Base-by-base conservation (phyloP, 2,888 invertebrate genomes). In the Diadegma fenestrale region DNA sequence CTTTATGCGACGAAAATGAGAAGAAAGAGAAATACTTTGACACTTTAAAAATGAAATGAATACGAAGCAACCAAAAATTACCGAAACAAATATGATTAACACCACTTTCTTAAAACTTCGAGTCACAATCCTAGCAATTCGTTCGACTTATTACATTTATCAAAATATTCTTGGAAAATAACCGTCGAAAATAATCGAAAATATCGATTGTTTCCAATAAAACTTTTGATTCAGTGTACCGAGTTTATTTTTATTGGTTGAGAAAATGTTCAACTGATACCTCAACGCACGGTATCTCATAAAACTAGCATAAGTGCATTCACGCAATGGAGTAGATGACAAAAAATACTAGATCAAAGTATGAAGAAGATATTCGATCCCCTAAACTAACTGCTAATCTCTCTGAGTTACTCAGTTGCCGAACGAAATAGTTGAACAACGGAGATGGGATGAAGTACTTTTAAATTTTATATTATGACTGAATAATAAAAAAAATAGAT, bases 221-320 rank as follows among this genome's bases (percentile, higher is more conserved):
- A n/a, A n/a, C n/a, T n/a, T n/a, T n/a, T n/a, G n/a, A n/a, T n/a
- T n/a, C n/a, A n/a, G n/a, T n/a, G 43, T 45, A 45, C 45, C 64
- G 54, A 72, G 69, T 43, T 77, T 19, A 45, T 64, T 82, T 72
- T 54, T 19, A 26, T 48, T n/a, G 3, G n/a, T 58, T 48, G 41
- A 64, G 33, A 69, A 12, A 61, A 76, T 66, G 43, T 69, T 58
- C 33, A 73, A 37, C 48, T 41, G 22, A 78, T 54, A 48, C 61
- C 76, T 80, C 69, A 64, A 84, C 71, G 63, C 80, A 80, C 54
- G 71, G 64, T 76, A 80, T 76, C 51, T 64, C 84, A 80, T 64
- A 45, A 84, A 14, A 69, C 69, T 84, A 84, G 69, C 75, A 76
- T 80, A 63, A 54, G 51, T 48, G 5, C 2, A 19, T 51, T 51